These are phyloP conservation scores for Silurus glanis DNA, from an alignment of 2,113 vertebrate genomes.

Conservation along the genomic window DNA sequence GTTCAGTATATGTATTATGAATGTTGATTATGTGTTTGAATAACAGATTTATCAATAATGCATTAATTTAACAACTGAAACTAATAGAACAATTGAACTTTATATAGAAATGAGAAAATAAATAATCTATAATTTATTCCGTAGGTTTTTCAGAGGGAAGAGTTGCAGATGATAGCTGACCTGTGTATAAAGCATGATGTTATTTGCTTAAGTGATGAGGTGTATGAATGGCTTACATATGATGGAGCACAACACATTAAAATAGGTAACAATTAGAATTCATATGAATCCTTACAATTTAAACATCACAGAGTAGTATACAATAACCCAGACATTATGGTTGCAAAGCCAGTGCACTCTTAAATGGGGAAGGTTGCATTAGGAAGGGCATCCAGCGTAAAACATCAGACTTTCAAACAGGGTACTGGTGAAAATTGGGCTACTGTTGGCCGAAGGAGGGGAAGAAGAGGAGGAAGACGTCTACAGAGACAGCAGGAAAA, in stretches of 20 bases:
- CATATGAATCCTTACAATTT: background rate
- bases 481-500: too few relatives aligned
- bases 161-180: constrained; percentile 84
- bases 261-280: constrained; percentile 75
- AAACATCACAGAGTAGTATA: background rate
- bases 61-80: background rate
- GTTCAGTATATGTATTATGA: too few relatives aligned
- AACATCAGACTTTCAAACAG: too few relatives aligned
- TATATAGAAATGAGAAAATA: background rate
- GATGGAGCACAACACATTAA: constrained; percentile 81
- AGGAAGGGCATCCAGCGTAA: too few relatives aligned
- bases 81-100: background rate
- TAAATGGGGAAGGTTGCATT: too few relatives aligned
- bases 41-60: background rate
- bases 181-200: constrained; percentile 85
- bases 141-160: constrained; percentile 83
- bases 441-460: too few relatives aligned
- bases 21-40: background rate
- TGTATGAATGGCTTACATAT: constrained; percentile 94
- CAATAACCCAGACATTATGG: too few relatives aligned
- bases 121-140: background rate
- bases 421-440: too few relatives aligned
- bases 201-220: constrained; percentile 89
- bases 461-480: too few relatives aligned
- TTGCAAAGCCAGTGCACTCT: too few relatives aligned